phyloP scores from a whole-genome alignment of 2,113 vertebrate genomes.

The Vidua macroura region DNA sequence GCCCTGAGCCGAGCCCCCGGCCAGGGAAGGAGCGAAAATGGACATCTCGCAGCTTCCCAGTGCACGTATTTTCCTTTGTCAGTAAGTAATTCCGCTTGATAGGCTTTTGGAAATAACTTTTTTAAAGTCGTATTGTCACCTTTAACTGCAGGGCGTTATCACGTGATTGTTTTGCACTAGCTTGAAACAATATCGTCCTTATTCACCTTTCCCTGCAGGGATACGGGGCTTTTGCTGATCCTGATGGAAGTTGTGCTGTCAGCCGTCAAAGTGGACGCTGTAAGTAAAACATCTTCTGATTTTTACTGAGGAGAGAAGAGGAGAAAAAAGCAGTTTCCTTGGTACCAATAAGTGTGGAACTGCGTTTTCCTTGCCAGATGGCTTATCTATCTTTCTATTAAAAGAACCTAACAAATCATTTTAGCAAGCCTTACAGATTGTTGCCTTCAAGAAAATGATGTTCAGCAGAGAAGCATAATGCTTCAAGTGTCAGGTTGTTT shows the following conservation, averaged over 20 bases:
- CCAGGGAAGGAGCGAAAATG: slow-evolving; percentile 1
- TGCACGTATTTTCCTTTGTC: not conserved
- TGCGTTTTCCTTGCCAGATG: not conserved
- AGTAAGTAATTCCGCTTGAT: slow-evolving; percentile 45
- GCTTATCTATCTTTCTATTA: not conserved
- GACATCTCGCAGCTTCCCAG: slow-evolving; percentile 21
- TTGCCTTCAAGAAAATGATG: not conserved
- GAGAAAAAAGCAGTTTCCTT: slow-evolving; percentile 1
- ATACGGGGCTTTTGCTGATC: slow-evolving; percentile 22
- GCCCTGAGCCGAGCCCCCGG: not conserved
- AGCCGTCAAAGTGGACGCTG: slow-evolving; percentile 41
- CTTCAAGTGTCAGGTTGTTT: not conserved
- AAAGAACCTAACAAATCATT: slow-evolving; percentile 15
- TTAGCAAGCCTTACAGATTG: not conserved
- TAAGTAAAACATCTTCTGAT: slow-evolving; percentile 3
- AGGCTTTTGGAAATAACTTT: not conserved
- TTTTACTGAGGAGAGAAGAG: not conserved
- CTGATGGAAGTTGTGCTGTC: slow-evolving; percentile 42
- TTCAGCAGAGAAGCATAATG: not conserved
- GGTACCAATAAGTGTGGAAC: not conserved
- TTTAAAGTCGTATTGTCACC: slow-evolving; percentile 9
- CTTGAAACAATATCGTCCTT: not conserved
- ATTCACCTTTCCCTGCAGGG: slow-evolving; percentile 10
- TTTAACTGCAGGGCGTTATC: not conserved
- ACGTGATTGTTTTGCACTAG: not conserved